These are phyloP conservation scores for Phytoseiulus persimilis DNA, from an alignment of 2,888 invertebrate genomes.

Conservation along the genomic window DNA sequence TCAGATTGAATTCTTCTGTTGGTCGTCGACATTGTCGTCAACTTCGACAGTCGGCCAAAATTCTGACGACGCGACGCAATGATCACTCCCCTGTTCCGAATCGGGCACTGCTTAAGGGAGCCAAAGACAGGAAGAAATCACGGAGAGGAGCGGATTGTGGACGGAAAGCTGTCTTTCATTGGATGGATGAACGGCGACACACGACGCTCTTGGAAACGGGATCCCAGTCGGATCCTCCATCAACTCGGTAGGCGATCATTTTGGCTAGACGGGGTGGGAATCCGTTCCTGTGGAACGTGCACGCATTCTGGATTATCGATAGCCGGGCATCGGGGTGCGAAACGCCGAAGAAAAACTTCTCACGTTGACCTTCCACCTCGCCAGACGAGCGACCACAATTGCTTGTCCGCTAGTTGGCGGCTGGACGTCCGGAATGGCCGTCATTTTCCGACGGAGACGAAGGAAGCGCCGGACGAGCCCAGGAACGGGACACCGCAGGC, in stretches of 20 bases:
- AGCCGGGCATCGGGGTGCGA: not conserved
- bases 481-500: not conserved
- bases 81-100: not conserved
- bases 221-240: no score
- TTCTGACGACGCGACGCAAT: not conserved
- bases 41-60: not conserved
- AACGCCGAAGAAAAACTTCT: not conserved
- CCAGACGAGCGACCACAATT: not conserved
- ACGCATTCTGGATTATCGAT: no score
- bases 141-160: not conserved
- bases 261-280: no score
- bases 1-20: constrained; percentile 5
- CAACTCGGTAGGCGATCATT: no score
- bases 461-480: not conserved
- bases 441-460: not conserved
- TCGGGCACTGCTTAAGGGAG: not conserved
- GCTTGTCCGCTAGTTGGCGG: not conserved
- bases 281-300: no score
- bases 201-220: not conserved
- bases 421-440: not conserved
- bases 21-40: not conserved
- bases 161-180: not conserved
- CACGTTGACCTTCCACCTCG: not conserved
- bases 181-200: not conserved
- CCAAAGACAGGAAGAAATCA: not conserved